Evolutionary conservation across 2,888 invertebrate genomes (phyloP), one percentile per base, ranked within the genome.

Genomic region (Parelbella ahira): DNA sequence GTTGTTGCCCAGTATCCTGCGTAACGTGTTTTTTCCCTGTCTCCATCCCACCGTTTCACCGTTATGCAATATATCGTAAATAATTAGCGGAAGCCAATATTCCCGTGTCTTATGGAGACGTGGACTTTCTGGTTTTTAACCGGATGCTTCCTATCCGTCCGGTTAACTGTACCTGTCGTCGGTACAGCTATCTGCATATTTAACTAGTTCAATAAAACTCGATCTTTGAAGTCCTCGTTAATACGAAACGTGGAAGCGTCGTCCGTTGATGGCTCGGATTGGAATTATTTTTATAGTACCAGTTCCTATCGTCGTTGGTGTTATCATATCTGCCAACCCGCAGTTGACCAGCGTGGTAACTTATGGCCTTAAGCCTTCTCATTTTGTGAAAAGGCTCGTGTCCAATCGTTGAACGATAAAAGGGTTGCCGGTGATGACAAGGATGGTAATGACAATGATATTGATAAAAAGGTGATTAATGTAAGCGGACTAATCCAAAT

Each of bases 61-160:
- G 87, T 87, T 87, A 87, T 74, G 87, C 77, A 86, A 87, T 86
- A 80, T 81, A 84, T 87, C 79, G 86, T 86, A 81, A 86, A 86
- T 87, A 87, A 87, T 87, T 87, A 86, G 83, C 86, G 87, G 87
- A 87, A 84, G 84, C 76, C 79, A 66, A 83, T 86, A 82, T 83
- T 73, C 82, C 71, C 76, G 87, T 87, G 87, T 87, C 82, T 83
- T 87, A 87, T 87, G 87, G 86, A 69, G 82, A 74, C 73, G 74
- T 64, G 66, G 72, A 63, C 57, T 68, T 75, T 78, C 78, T 72
- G 70, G 81, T 82, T 86, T 82, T 80, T 72, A 65, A 56, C 70
- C 68, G 72, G 68, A 68, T 70, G 61, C 67, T 82, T 84, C 81
- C 81, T 76, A 29, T 66, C 51, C 59, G 63, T 63, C 64, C 69